Conservation (phyloP, 1,140 invertebrate species). For the Periplaneta americana region DNA sequence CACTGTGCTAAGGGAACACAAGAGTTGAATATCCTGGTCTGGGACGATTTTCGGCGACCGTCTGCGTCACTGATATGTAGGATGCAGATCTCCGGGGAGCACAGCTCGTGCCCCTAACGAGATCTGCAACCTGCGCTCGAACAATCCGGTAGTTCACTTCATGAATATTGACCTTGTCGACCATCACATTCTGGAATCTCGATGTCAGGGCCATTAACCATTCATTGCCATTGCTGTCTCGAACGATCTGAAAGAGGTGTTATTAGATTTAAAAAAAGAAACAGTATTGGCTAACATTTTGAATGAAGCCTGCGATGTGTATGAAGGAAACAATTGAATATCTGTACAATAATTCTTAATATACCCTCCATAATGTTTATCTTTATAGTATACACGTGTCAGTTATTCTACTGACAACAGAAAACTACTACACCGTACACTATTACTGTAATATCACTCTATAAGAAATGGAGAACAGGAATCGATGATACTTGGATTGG, state of each 20-base stretch:
- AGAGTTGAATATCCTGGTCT: neutral
- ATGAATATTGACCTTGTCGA: neutral
- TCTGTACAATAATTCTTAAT: neutral
- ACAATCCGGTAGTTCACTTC: slow-evolving; percentile 17
- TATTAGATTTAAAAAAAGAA: too few species aligned
- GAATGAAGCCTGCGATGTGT: too few species aligned
- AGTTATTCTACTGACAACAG: too few species aligned
- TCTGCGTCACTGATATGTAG: neutral
- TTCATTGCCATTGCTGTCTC: neutral
- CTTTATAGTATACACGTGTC: too few species aligned
- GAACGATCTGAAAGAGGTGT: neutral
- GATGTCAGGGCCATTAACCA: slow-evolving; percentile 2
- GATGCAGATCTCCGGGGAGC: neutral
- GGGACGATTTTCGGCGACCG: neutral
- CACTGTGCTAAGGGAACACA: neutral
- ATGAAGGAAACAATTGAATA: neutral
- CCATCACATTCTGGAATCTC: slow-evolving; percentile 19
- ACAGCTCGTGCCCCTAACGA: slow-evolving; percentile 10
- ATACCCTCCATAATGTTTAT: too few species aligned
- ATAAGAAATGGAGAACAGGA: too few species aligned
- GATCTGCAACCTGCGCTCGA: neutral
- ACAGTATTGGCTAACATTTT: too few species aligned
- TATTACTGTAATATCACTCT: too few species aligned
- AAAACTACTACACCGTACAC: too few species aligned
- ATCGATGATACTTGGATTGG: too few species aligned